phyloP scores from a whole-genome alignment of 2,113 vertebrate genomes.

The Tupaia chinensis region DNA sequence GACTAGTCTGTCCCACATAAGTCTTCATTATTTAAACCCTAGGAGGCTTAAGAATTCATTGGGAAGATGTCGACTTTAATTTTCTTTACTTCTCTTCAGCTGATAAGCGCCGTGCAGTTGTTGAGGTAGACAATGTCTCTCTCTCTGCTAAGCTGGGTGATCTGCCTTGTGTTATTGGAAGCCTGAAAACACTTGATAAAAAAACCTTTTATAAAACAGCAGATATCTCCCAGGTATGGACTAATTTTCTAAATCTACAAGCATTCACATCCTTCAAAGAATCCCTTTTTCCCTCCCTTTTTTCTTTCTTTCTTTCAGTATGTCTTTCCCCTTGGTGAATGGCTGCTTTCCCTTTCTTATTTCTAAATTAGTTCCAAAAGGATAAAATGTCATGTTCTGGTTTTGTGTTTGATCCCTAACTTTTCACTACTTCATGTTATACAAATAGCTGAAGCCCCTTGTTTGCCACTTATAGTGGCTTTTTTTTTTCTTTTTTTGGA shows the following conservation, averaged over 20 bases:
- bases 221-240: constrained; percentile 96
- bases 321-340: constrained; percentile 15
- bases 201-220: constrained; percentile 98
- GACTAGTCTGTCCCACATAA: background rate
- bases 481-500: background rate
- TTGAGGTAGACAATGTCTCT: constrained; percentile 93
- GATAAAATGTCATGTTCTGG: background rate
- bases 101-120: constrained; percentile 94
- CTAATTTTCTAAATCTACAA: background rate
- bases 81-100: constrained; percentile 85
- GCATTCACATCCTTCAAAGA: constrained; percentile 18
- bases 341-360: background rate
- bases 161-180: constrained; percentile 94
- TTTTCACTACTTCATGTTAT: constrained; percentile 65
- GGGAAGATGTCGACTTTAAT: constrained; percentile 44
- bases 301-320: background rate
- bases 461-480: constrained; percentile 55
- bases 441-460: constrained; percentile 11
- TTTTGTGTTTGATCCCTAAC: constrained; percentile 60
- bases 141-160: constrained; percentile 96
- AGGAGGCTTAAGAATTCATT: constrained; percentile 21
- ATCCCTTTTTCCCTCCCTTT: background rate
- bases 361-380: background rate
- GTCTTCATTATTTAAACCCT: constrained; percentile 41
- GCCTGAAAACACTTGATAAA: constrained; percentile 96